Evolutionary conservation across 2,797 vertebrate genomes (phyloP).

Genomic region (Enteromius afrohamiltoni): DNA sequence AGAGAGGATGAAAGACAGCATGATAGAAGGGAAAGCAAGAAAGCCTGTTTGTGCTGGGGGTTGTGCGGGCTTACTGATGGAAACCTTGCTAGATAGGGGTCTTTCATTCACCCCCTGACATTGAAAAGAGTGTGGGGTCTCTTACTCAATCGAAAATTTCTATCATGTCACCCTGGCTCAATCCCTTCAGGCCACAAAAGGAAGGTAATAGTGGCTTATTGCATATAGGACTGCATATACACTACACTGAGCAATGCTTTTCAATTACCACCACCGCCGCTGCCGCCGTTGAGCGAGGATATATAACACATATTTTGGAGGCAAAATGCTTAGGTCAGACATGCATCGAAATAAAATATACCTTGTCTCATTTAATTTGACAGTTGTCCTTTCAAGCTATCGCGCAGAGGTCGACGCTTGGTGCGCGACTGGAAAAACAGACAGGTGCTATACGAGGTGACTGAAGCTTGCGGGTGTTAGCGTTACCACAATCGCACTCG

Average conservation of each 20-base stretch:
- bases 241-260: slow-evolving; percentile 82
- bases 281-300: slow-evolving; percentile 63
- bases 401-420: slow-evolving; percentile 67
- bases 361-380: slow-evolving; percentile 79
- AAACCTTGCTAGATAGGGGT: slow-evolving; percentile 36
- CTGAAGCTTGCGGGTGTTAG: slow-evolving; percentile 13
- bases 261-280: slow-evolving; percentile 79
- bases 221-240: slow-evolving; percentile 76
- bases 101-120: slow-evolving; percentile 69
- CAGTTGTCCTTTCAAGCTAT: slow-evolving; percentile 76
- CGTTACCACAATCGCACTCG: background rate
- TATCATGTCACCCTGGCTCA: slow-evolving; percentile 64
- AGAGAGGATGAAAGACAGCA: slow-evolving; percentile 36
- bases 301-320: slow-evolving; percentile 72
- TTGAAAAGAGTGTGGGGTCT: slow-evolving; percentile 66
- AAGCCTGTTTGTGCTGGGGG: slow-evolving; percentile 37
- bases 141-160: slow-evolving; percentile 74
- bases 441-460: slow-evolving; percentile 22
- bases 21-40: slow-evolving; percentile 30
- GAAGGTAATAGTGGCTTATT: slow-evolving; percentile 76
- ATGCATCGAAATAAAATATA: slow-evolving; percentile 75
- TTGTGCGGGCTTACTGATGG: slow-evolving; percentile 27
- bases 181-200: slow-evolving; percentile 69
- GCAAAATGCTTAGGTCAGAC: slow-evolving; percentile 79
- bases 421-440: slow-evolving; percentile 44